Percentiles rank a stretch among this genome's conserved stretches.
Evolutionary conservation across 2,888 invertebrate species (phyloP).

Genomic region (Cloeon dipterum): DNA sequence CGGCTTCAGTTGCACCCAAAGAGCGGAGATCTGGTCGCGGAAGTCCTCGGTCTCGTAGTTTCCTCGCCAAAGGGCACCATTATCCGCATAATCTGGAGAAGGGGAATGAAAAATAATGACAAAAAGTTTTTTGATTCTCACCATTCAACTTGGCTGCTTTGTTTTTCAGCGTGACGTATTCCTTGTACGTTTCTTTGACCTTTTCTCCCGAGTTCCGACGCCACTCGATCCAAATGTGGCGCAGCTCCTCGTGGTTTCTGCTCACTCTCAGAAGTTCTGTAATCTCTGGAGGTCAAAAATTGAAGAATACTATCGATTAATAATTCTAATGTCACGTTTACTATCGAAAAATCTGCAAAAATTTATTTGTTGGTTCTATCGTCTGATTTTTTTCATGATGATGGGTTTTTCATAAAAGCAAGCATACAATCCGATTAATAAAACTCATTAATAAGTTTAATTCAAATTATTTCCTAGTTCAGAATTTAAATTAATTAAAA

Average conservation of each 20-base stretch:
- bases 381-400: too few species aligned
- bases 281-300: slow-evolving; percentile 28
- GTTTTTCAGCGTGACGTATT: slow-evolving; percentile 40
- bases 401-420: too few species aligned
- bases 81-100: slow-evolving; percentile 38
- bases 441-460: too few species aligned
- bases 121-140: slow-evolving; percentile 11
- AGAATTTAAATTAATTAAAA: too few species aligned
- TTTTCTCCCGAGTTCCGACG: slow-evolving; percentile 40
- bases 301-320: too few species aligned
- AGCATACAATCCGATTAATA: too few species aligned
- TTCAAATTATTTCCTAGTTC: too few species aligned
- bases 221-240: slow-evolving; percentile 61
- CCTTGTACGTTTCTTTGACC: slow-evolving; percentile 32
- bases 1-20: slow-evolving; percentile 55
- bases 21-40: slow-evolving; percentile 35
- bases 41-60: slow-evolving; percentile 49
- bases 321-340: too few species aligned
- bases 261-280: slow-evolving; percentile 41
- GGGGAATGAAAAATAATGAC: slow-evolving; percentile 3
- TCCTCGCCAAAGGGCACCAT: slow-evolving; percentile 43
- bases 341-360: too few species aligned
- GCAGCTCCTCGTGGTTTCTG: slow-evolving; percentile 50
- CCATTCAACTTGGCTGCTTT: slow-evolving; percentile 49
- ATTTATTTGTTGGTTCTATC: too few species aligned